Evolutionary conservation across 2,113 vertebrate species (phyloP).

Genomic region (Elgaria multicarinata): DNA sequence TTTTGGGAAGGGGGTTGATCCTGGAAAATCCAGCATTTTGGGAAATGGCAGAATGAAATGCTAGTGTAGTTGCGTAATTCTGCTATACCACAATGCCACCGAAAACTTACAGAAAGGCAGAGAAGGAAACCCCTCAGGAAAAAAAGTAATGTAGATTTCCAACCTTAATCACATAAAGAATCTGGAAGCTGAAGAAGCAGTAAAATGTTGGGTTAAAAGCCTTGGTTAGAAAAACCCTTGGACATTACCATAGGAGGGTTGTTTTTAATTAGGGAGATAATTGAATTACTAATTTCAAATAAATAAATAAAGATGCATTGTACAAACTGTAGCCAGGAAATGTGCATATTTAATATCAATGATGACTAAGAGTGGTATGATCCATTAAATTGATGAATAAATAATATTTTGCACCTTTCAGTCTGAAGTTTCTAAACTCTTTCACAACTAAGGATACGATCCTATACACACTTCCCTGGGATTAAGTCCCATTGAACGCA

Average conservation of each 20-base stretch:
- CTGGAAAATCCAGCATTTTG: no score
- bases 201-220: no score
- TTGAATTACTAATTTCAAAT: background rate
- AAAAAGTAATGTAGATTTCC: no score
- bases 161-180: no score
- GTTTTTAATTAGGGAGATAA: background rate
- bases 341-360: background rate
- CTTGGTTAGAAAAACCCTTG: background rate
- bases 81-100: no score
- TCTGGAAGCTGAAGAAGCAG: no score
- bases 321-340: background rate
- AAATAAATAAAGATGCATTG: background rate
- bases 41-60: no score
- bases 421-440: background rate
- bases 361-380: no score
- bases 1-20: no score
- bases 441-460: background rate
- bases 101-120: no score
- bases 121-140: no score
- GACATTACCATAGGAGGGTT: background rate
- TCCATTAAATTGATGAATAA: background rate
- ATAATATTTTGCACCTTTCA: background rate
- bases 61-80: no score
- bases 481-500: background rate
- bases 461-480: background rate